Conservation (phyloP, 1,140 invertebrate genomes). For the Pachypsylla venusta region DNA sequence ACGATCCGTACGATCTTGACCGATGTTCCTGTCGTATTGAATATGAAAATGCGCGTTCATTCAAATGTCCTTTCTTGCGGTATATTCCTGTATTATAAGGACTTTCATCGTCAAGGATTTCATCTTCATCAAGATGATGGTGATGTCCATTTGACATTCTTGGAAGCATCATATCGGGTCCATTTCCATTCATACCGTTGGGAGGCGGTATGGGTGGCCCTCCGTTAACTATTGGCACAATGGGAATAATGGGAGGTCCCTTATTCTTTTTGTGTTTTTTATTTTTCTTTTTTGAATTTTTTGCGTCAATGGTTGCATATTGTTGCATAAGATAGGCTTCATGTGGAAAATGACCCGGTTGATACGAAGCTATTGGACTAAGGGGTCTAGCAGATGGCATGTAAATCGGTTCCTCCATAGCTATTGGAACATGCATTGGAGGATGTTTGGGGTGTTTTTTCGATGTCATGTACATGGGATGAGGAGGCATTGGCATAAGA, state of each 20-base stretch:
- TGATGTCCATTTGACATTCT: conserved; percentile 1
- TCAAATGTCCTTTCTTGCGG: conserved; percentile 75
- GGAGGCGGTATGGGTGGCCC: conserved; percentile 24
- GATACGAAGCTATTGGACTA: conserved; percentile 42
- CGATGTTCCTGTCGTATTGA: conserved; percentile 84
- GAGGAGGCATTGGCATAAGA: conserved; percentile 30
- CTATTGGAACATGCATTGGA: conserved; percentile 8
- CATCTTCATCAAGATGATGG: conserved; percentile 14
- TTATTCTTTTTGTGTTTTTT: conserved; percentile 29
- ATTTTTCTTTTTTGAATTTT: conserved; percentile 28
- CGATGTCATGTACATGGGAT: conserved; percentile 30
- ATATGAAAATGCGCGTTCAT: conserved; percentile 85
- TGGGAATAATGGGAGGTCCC: conserved; percentile 25
- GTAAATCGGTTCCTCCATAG: conserved; percentile 43
- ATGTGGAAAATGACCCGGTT: conserved; percentile 43
- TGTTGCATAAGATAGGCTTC: conserved; percentile 44
- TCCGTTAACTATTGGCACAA: conserved; percentile 29
- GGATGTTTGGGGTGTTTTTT: conserved; percentile 26
- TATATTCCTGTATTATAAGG: conserved; percentile 76
- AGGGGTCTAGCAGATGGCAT: conserved; percentile 40
- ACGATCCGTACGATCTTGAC: conserved; percentile 72
- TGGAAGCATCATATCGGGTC: conserved; percentile 29
- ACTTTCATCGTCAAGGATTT: conserved; percentile 39
- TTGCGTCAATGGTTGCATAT: conserved; percentile 36
- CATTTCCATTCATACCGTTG: conserved; percentile 22